Evolutionary conservation across 2,113 vertebrate genomes (phyloP).

Genomic region (Halcyon malimbica): DNA sequence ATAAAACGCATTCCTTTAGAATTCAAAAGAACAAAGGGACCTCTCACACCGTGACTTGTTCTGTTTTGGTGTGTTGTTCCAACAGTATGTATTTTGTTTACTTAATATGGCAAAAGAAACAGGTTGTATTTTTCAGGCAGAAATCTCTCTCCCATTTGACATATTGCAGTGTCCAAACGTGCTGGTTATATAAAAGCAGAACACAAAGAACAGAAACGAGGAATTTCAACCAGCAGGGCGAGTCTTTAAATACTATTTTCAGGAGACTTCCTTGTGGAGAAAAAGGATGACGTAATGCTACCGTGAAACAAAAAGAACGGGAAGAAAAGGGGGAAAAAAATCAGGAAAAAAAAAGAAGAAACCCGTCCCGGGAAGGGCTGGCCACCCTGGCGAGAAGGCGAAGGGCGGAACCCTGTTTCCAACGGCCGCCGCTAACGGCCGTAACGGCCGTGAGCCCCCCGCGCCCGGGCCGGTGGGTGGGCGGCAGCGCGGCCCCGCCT

Average conservation of each 20-base stretch:
- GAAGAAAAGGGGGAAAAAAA: not conserved
- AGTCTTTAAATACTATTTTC: not conserved
- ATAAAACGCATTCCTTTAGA: conserved; percentile 4
- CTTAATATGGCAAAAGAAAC: not conserved
- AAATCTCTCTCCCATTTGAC: not conserved
- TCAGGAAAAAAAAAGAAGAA: too few species aligned
- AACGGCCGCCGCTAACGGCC: not conserved
- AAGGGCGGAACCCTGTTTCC: too few species aligned
- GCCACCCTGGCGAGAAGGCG: not conserved
- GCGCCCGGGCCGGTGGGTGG: not conserved
- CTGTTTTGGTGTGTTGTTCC: not conserved
- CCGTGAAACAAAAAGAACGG: not conserved
- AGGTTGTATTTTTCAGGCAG: not conserved
- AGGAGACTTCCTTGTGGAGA: not conserved
- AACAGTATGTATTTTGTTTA: not conserved
- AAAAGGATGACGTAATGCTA: not conserved
- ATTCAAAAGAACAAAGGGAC: conserved; percentile 17
- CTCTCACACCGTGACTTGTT: not conserved
- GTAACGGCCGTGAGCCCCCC: fast-evolving
- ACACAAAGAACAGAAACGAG: not conserved
- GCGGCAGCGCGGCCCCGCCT: too few species aligned
- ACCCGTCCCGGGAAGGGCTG: fast-evolving
- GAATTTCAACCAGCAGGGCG: not conserved
- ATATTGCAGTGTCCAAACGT: not conserved
- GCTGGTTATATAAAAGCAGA: not conserved